A percentile compares a stretch with the other conserved stretches of the same genome.
Conservation (phyloP, 2,888 invertebrate genomes). For the Troides aeacus region DNA sequence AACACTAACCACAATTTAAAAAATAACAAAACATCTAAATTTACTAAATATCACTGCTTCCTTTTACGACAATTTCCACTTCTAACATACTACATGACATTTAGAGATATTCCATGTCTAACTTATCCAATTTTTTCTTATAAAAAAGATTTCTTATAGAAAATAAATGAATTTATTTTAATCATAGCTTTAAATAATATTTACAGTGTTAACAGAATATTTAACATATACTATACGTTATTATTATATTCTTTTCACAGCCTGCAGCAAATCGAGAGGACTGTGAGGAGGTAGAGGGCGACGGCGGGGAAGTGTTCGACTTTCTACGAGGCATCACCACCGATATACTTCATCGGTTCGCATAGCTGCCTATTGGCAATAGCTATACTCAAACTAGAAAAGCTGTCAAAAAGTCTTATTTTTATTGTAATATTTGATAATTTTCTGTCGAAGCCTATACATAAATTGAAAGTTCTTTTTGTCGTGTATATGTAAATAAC, state of each 20-base stretch:
- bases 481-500: constrained; percentile 35
- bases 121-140: too few relatives aligned
- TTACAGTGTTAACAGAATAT: neutral
- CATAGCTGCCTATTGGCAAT: constrained; percentile 40
- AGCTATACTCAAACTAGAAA: constrained; percentile 12
- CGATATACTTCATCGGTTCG: constrained; percentile 65
- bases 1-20: too few relatives aligned
- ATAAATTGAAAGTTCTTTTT: constrained; percentile 21
- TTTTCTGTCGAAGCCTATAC: constrained; percentile 1
- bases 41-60: too few relatives aligned
- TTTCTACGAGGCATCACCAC: constrained; percentile 69
- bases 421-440: constrained; percentile 13
- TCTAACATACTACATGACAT: too few relatives aligned
- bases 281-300: constrained; percentile 45
- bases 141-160: too few relatives aligned
- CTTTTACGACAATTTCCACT: too few relatives aligned
- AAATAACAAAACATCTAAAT: too few relatives aligned
- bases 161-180: too few relatives aligned
- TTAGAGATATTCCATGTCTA: too few relatives aligned
- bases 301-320: constrained; percentile 62
- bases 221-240: neutral
- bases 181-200: too few relatives aligned
- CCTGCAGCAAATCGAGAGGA: constrained; percentile 12
- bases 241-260: constrained; percentile 7
- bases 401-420: constrained; percentile 4